These are phyloP conservation scores for Ceyx cyanopectus DNA, from an alignment of 2,113 vertebrate species.

Conservation along the genomic window DNA sequence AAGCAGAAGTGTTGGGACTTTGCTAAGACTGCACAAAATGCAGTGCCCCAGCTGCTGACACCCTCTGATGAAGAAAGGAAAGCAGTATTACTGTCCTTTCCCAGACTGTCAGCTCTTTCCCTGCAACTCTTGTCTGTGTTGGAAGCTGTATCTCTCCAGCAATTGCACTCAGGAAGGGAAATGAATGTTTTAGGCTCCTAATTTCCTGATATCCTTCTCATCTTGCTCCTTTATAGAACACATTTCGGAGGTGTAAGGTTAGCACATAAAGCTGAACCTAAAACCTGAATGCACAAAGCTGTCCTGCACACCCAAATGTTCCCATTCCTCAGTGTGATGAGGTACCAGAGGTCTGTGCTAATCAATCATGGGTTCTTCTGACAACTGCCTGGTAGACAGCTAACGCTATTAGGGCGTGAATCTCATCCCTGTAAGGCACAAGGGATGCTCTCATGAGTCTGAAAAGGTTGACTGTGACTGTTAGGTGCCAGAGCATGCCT, in stretches of 20 bases:
- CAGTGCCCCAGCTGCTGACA: not conserved
- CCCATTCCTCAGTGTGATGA: accelerated
- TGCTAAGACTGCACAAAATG: not conserved
- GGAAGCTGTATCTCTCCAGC: not conserved
- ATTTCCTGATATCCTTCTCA: not conserved
- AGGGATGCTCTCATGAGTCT: not conserved
- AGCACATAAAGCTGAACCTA: not conserved
- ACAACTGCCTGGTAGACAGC: not conserved
- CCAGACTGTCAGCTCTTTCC: not conserved
- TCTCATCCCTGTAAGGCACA: not conserved
- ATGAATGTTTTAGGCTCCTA: not conserved
- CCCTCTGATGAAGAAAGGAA: not conserved
- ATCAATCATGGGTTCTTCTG: not conserved
- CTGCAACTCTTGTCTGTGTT: not conserved
- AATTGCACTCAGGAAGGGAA: not conserved
- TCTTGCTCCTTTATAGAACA: not conserved
- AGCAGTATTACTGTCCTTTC: not conserved
- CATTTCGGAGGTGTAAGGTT: not conserved
- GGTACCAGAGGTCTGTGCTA: not conserved
- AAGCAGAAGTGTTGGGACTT: not conserved
- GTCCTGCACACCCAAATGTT: not conserved
- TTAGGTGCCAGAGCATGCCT: not conserved
- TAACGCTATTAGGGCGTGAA: not conserved
- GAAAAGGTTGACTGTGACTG: not conserved
- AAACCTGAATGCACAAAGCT: not conserved